A percentile compares a stretch with the other conserved stretches of the same genome.
These are phyloP conservation scores for Caerostris darwini DNA, from an alignment of 1,140 invertebrate species.

Conservation along the genomic window DNA sequence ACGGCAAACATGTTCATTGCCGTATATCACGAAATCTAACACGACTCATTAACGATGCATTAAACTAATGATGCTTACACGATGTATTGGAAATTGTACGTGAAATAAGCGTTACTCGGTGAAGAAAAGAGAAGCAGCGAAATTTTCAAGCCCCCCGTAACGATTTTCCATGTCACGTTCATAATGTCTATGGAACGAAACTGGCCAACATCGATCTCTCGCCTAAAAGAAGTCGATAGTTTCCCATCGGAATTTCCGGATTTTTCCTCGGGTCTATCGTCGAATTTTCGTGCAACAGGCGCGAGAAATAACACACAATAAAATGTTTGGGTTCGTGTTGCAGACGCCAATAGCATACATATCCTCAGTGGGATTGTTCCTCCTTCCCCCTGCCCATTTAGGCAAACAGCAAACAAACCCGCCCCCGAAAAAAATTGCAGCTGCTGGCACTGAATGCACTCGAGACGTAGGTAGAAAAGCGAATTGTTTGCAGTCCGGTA, in stretches of 20 bases:
- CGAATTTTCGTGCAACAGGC: constrained; percentile 63
- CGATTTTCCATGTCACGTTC: constrained; percentile 64
- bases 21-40: constrained; percentile 65
- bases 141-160: constrained; percentile 33
- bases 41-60: constrained; percentile 75
- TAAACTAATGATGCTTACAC: constrained; percentile 75
- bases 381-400: neutral
- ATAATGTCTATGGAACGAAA: constrained; percentile 49
- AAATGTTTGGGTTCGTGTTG: constrained; percentile 48
- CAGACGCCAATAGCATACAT: constrained; percentile 14
- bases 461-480: neutral
- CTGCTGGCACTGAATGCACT: neutral
- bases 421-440: neutral
- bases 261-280: neutral
- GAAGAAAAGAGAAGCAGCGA: too few relatives aligned
- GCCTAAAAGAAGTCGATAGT: constrained; percentile 49
- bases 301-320: constrained; percentile 61
- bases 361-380: neutral
- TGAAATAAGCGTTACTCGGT: constrained; percentile 39
- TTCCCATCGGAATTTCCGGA: constrained; percentile 59
- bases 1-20: constrained; percentile 66
- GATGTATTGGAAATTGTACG: constrained; percentile 70
- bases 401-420: neutral
- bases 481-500: constrained; percentile 15
- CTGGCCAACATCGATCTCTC: constrained; percentile 47